Conservation (phyloP, 2,888 invertebrate genomes). For the Drosophila cognata region DNA sequence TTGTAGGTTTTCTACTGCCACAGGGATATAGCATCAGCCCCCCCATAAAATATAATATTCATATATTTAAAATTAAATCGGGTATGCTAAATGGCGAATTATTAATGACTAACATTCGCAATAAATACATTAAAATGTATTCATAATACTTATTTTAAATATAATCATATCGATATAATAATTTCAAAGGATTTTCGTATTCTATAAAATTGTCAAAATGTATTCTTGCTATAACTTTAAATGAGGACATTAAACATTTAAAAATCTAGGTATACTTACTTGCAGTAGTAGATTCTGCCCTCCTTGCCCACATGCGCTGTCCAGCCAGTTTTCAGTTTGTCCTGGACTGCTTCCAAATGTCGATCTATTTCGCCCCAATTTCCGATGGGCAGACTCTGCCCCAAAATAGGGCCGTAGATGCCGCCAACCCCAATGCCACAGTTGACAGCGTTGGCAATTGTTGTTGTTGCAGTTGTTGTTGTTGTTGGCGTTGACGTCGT, state of each 20-base stretch:
- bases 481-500: slow-evolving; percentile 30
- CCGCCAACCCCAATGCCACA: slow-evolving; percentile 47
- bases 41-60: too few species aligned
- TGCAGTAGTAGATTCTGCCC: slow-evolving; percentile 95
- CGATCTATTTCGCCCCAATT: slow-evolving; percentile 83
- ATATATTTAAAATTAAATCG: neutral
- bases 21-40: neutral
- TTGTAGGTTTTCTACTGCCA: neutral
- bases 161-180: neutral
- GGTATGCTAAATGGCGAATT: neutral
- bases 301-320: slow-evolving; percentile 92
- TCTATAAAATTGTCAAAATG: neutral
- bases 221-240: neutral
- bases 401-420: slow-evolving; percentile 65
- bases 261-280: slow-evolving; percentile 88
- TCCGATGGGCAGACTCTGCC: slow-evolving; percentile 63
- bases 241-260: neutral
- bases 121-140: neutral
- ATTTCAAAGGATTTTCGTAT: neutral
- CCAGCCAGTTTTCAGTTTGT: slow-evolving; percentile 90
- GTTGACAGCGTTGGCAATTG: slow-evolving; percentile 38
- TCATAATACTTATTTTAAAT: neutral
- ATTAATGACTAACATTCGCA: neutral
- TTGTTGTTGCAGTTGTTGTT: slow-evolving; percentile 27
- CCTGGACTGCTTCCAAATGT: slow-evolving; percentile 87